Evolutionary conservation across 1,140 invertebrate genomes (phyloP).

Genomic region (Drosophila triauraria): DNA sequence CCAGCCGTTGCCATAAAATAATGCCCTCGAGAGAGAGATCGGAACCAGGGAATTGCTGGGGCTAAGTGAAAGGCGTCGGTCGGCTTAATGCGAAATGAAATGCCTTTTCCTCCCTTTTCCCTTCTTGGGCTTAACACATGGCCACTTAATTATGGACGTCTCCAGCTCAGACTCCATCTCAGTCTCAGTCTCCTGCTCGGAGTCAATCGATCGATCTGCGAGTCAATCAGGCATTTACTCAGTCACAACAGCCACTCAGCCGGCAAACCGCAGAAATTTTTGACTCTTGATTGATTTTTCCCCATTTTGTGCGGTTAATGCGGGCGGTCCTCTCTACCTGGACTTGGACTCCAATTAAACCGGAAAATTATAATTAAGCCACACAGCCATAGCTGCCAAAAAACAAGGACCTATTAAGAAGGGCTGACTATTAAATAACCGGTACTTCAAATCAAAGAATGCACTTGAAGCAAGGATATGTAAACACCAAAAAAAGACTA

Average conservation of each 20-base stretch:
- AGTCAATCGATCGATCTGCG: conserved; percentile 24
- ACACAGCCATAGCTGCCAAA: background rate
- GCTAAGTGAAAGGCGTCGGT: conserved; percentile 64
- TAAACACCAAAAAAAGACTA: too few relatives aligned
- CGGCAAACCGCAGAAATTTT: conserved; percentile 32
- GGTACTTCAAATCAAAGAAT: too few relatives aligned
- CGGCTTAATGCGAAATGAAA: conserved; percentile 72
- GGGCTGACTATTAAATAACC: too few relatives aligned
- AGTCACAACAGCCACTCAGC: conserved; percentile 14
- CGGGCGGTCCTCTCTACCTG: background rate
- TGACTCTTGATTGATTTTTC: conserved; percentile 20
- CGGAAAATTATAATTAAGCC: conserved; percentile 45
- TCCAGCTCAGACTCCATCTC: conserved; percentile 14
- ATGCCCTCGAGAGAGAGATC: conserved; percentile 27
- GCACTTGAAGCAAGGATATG: too few relatives aligned
- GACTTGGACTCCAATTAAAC: conserved; percentile 25
- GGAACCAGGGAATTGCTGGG: background rate
- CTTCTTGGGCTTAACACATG: conserved; percentile 46
- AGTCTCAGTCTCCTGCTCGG: conserved; percentile 10
- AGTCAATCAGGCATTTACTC: conserved; percentile 41
- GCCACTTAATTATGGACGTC: conserved; percentile 57
- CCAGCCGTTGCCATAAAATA: conserved; percentile 70
- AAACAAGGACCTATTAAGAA: too few relatives aligned
- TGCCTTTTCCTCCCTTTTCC: conserved; percentile 36
- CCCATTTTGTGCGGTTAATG: conserved; percentile 21